Evolutionary conservation across 2,113 vertebrate species (phyloP).

Genomic region (Hiodon tergisus): DNA sequence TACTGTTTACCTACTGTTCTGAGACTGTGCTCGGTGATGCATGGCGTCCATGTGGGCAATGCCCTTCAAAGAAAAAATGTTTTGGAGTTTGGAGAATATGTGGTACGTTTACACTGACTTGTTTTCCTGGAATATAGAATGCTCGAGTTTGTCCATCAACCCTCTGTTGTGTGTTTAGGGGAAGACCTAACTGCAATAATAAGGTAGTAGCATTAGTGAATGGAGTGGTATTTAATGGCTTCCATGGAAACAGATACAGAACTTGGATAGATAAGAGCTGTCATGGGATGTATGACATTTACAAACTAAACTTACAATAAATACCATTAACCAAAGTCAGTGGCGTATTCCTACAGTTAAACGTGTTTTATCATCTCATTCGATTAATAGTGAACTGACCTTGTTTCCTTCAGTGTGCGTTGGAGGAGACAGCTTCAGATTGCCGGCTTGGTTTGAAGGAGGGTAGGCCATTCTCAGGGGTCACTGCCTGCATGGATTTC

Average conservation of each 20-base stretch:
- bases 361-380: background rate
- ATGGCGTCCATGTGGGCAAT: background rate
- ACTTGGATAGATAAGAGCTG: too few species aligned
- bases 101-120: too few species aligned
- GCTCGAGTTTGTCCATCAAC: too few species aligned
- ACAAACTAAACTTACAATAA: background rate
- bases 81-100: too few species aligned
- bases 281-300: background rate
- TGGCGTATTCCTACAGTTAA: background rate
- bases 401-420: slow-evolving; percentile 64
- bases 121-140: too few species aligned
- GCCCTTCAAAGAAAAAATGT: background rate
- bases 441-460: slow-evolving; percentile 90
- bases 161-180: background rate
- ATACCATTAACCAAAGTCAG: background rate
- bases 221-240: too few species aligned
- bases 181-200: too few species aligned
- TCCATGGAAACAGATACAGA: too few species aligned
- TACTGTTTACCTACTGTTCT: background rate
- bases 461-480: slow-evolving; percentile 90
- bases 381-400: background rate
- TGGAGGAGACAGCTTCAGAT: slow-evolving; percentile 78
- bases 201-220: too few species aligned
- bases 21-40: background rate
- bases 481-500: slow-evolving; percentile 98